Evolutionary conservation across 2,797 vertebrate species (phyloP).

Genomic region (Momotus momota): DNA sequence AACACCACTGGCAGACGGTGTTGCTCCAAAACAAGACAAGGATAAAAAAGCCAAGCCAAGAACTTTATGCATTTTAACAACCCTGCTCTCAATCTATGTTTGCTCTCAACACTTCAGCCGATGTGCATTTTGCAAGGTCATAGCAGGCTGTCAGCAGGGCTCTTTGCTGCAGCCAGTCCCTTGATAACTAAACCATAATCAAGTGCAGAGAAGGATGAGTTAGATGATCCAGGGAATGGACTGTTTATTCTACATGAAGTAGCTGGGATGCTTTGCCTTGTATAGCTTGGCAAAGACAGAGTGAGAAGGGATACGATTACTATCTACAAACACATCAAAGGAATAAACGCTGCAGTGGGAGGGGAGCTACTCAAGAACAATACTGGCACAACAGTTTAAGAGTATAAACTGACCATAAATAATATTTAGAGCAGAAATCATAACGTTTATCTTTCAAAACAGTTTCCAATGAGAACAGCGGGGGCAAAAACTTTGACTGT

Average conservation of each 20-base stretch:
- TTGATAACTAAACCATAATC: background rate
- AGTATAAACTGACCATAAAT: slow-evolving; percentile 29
- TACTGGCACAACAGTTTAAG: slow-evolving; percentile 36
- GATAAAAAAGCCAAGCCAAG: background rate
- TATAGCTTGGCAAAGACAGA: slow-evolving; percentile 39
- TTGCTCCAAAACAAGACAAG: background rate
- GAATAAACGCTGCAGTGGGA: slow-evolving; percentile 20
- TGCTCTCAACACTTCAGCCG: background rate
- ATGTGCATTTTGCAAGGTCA: background rate
- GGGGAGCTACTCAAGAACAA: slow-evolving; percentile 51
- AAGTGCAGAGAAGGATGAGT: background rate
- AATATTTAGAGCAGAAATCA: slow-evolving; percentile 24
- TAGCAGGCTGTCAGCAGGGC: background rate
- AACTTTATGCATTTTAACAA: background rate
- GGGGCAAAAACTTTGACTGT: background rate
- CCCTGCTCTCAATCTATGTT: background rate
- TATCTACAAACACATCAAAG: slow-evolving; percentile 59
- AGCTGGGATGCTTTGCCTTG: slow-evolving; percentile 28
- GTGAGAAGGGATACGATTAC: background rate
- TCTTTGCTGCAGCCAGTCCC: background rate
- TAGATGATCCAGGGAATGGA: slow-evolving; percentile 4
- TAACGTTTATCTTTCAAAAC: slow-evolving; percentile 23
- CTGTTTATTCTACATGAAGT: slow-evolving; percentile 32
- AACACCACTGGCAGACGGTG: background rate
- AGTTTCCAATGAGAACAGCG: background rate